Base-by-base conservation (phyloP, 1,140 invertebrate genomes). In the Leptinotarsa texana region DNA sequence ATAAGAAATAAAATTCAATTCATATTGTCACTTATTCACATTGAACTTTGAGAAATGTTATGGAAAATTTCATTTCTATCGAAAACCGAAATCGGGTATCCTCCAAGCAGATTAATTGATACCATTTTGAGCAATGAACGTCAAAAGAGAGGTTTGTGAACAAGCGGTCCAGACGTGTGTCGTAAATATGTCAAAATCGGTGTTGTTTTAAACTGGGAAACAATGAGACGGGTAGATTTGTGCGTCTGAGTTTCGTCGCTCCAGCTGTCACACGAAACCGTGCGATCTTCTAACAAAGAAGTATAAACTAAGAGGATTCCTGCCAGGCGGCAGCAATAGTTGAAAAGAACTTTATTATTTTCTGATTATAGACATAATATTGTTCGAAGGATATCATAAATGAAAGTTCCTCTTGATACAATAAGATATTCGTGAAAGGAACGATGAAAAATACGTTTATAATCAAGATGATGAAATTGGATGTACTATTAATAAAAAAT, bases 121-220 rank as follows among this genome's bases (percentile, higher is more conserved):
- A 67, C 72, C 76, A 78, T 78, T 78, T 78, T 78, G 74, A 78
- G 72, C 77, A 72, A 74, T 76, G 77, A 78, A 74, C 71, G 75
- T 78, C 77, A 78, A 78, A 78, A 76, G 61, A 72, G 67, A 72
- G 57, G 51, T 57, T 57, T 57, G 51, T 57, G 63, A 22, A 65
- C 13, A 73, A 63, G 57, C 63, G 27, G 71, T 73, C 63, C 76
- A 74, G 74, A 73, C 78, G 78, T 77, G 76, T 74, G 77, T 82
- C 80, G 80, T 82, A 82, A 82, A 82, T 81, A 80, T 82, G 80
- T 82, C 81, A 82, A 81, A 82, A 82, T 76, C 77, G 76, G 81
- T 82, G 80, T 82, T 80, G 81, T 82, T 82, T 81, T 82, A 79
- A 78, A 80, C 75, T 78, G 80, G 79, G 77, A 81, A 82, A 82